Evolutionary conservation across 2,797 vertebrate genomes (phyloP).

Genomic region (Melanotaenia parkinsoni): DNA sequence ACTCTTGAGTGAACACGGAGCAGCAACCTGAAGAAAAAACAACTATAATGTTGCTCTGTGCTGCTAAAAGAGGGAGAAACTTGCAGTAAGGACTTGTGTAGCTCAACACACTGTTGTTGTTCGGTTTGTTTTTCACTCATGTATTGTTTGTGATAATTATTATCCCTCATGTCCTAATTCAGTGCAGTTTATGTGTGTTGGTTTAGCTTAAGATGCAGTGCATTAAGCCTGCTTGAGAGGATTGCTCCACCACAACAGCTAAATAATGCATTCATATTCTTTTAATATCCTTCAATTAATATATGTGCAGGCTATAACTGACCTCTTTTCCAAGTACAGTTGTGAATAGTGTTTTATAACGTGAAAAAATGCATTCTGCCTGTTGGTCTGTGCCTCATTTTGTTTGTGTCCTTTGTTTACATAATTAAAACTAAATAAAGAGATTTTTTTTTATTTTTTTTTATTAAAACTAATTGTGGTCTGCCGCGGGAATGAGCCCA

Average conservation of each 20-base stretch:
- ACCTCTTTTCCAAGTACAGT: slow-evolving; percentile 34
- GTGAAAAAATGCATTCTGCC: neutral
- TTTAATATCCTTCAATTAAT: slow-evolving; percentile 41
- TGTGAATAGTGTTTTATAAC: neutral
- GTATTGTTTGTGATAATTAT: neutral
- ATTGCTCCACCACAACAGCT: slow-evolving; percentile 42
- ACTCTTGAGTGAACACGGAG: slow-evolving; percentile 47
- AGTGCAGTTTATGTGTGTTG: neutral
- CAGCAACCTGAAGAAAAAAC: slow-evolving; percentile 53
- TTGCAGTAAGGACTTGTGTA: slow-evolving; percentile 3
- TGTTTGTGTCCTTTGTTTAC: slow-evolving; percentile 15
- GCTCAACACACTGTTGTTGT: neutral
- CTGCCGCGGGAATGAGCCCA: slow-evolving; percentile 17
- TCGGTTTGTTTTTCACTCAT: slow-evolving; percentile 4
- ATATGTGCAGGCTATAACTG: slow-evolving; percentile 38
- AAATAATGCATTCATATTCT: slow-evolving; percentile 52
- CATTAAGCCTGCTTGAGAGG: slow-evolving; percentile 15
- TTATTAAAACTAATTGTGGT: slow-evolving; percentile 20
- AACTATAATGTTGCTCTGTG: slow-evolving; percentile 52
- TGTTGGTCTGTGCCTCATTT: slow-evolving; percentile 12
- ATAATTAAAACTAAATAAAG: slow-evolving; percentile 21
- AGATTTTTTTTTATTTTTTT: neutral
- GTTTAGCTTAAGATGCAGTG: slow-evolving; percentile 22
- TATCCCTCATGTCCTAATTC: neutral
- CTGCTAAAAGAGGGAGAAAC: slow-evolving; percentile 43